Evolutionary conservation across 2,797 vertebrate genomes (phyloP).

Genomic region (Pseudochirops cupreus): DNA sequence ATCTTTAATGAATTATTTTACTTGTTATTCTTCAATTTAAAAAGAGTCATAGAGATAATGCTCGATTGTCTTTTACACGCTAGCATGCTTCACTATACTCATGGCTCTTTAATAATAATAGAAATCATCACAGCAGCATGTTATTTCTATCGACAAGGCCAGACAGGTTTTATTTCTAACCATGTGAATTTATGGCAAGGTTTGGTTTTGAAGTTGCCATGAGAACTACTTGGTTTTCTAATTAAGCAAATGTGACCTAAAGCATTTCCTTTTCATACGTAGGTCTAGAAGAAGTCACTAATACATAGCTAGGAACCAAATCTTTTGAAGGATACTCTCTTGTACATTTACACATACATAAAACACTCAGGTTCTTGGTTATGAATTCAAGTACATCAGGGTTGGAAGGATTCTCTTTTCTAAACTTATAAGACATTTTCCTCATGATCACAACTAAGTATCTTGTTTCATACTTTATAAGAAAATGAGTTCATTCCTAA

Average conservation of each 20-base stretch:
- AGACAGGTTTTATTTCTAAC: background rate
- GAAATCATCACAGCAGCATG: background rate
- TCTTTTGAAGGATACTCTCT: background rate
- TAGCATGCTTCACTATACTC: background rate
- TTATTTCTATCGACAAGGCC: background rate
- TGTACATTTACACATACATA: background rate
- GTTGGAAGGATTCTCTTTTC: background rate
- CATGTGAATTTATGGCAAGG: background rate
- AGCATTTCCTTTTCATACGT: background rate
- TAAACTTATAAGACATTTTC: background rate
- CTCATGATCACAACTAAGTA: background rate
- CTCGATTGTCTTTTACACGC: background rate
- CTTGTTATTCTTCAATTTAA: background rate
- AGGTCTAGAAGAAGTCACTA: background rate
- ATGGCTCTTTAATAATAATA: background rate
- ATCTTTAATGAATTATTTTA: background rate
- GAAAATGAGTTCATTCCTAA: background rate
- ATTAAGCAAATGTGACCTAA: background rate
- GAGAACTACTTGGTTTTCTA: background rate
- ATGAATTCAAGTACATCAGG: background rate
- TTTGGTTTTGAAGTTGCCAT: background rate
- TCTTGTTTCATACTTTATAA: background rate
- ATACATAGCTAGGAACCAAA: background rate
- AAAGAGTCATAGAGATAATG: background rate
- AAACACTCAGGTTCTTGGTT: background rate